These are phyloP conservation scores for Trachurus trachurus DNA, from an alignment of 2,797 vertebrate species.

Conservation along the genomic window DNA sequence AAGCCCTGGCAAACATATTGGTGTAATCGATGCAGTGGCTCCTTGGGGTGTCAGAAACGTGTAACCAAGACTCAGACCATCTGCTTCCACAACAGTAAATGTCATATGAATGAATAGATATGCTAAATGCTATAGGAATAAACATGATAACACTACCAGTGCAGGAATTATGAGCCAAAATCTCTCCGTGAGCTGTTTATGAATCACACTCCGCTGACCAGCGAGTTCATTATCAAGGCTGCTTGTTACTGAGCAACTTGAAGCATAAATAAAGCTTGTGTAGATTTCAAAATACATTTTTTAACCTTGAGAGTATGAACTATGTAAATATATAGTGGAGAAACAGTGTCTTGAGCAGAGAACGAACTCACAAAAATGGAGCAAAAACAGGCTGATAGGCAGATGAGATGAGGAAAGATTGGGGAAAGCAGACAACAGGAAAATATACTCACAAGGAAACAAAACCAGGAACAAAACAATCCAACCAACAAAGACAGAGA, in stretches of 20 bases:
- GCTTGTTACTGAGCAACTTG: conserved; percentile 3
- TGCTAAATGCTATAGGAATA: conserved; percentile 64
- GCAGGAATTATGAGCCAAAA: conserved; percentile 40
- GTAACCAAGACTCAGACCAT: conserved; percentile 77
- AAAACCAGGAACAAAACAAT: neutral
- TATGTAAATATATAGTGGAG: too few relatives aligned
- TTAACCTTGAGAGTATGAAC: neutral
- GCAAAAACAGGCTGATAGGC: too few relatives aligned
- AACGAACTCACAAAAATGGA: neutral
- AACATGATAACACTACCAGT: conserved; percentile 61
- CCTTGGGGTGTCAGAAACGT: conserved; percentile 79
- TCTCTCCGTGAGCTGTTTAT: conserved; percentile 12
- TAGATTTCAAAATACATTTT: neutral
- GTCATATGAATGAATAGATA: conserved; percentile 75
- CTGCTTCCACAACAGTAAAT: conserved; percentile 77
- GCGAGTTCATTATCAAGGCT: neutral
- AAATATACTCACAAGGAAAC: neutral
- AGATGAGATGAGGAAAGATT: too few relatives aligned
- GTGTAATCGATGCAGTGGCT: conserved; percentile 71
- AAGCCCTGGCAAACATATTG: conserved; percentile 61
- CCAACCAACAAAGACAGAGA: neutral
- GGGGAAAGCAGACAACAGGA: neutral
- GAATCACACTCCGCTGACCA: conserved; percentile 36
- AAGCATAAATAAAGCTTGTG: conserved; percentile 3
- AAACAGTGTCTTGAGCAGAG: too few relatives aligned